phyloP scores from a whole-genome alignment of 1,140 invertebrate genomes.

The Calliphora vicina region DNA sequence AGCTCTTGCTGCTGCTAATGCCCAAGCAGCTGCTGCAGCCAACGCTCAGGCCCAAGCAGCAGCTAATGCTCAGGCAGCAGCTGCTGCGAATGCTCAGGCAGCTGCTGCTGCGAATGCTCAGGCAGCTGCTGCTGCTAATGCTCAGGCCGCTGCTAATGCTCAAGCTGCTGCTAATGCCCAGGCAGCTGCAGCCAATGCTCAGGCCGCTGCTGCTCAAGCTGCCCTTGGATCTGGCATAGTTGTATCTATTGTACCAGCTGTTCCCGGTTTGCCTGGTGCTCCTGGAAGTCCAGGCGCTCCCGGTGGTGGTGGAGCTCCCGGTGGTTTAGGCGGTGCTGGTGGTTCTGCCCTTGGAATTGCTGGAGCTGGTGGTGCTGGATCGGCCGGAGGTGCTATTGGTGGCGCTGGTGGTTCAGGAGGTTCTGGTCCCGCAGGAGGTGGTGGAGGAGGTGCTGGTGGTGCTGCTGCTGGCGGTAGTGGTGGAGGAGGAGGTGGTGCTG shows the following conservation, averaged over 20 bases:
- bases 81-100: neutral
- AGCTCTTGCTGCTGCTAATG: neutral
- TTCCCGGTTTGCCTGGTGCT: neutral
- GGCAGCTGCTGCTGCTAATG: neutral
- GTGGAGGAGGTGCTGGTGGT: constrained; percentile 48
- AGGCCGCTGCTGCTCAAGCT: constrained; percentile 55
- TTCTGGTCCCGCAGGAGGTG: constrained; percentile 53
- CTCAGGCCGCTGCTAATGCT: neutral
- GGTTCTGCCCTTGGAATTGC: neutral
- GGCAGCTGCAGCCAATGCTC: constrained; percentile 29
- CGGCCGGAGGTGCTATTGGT: constrained; percentile 35
- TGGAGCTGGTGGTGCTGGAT: constrained; percentile 28
- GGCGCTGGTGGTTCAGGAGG: constrained; percentile 47
- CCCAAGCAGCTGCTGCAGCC: constrained; percentile 27
- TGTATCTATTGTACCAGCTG: neutral
- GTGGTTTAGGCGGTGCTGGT: constrained; percentile 11
- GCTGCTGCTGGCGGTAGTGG: constrained; percentile 53
- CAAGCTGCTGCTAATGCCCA: neutral
- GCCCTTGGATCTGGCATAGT: constrained; percentile 41
- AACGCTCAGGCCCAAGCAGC: constrained; percentile 44
- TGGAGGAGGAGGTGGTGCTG: constrained; percentile 54
- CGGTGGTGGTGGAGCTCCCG: constrained; percentile 17
- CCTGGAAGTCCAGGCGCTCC: constrained; percentile 2
- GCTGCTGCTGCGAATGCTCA: neutral
- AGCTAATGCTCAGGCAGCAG: neutral